Conservation (phyloP, 2,113 vertebrate genomes). For the Haemorhous mexicanus region DNA sequence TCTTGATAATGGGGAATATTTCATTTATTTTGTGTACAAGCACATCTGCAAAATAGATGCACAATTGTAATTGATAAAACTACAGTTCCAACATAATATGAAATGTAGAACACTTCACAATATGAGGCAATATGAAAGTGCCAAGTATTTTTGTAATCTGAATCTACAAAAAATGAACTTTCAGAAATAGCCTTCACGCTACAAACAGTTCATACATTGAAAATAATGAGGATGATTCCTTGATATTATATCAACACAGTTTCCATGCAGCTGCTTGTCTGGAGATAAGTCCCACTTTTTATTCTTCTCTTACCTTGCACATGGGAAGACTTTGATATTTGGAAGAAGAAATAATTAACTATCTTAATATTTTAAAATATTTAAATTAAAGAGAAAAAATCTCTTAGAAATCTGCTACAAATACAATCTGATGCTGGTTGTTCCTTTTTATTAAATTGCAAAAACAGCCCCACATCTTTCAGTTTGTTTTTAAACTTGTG, state of each 20-base stretch:
- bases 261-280: not conserved
- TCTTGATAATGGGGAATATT: conserved; percentile 63
- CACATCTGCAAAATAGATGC: conserved; percentile 18
- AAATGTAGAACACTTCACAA: not conserved
- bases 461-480: rapidly evolving
- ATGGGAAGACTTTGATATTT: not conserved
- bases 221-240: not conserved
- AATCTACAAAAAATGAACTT: conserved; percentile 31
- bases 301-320: not conserved
- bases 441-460: not conserved
- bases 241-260: not conserved
- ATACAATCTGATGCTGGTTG: not conserved
- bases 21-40: conserved; percentile 62
- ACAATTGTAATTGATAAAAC: not conserved
- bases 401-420: not conserved
- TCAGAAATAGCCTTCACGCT: not conserved
- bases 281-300: not conserved
- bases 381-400: not conserved
- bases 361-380: not conserved
- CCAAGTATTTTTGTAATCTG: not conserved
- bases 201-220: not conserved
- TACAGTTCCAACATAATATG: not conserved
- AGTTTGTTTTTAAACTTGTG: not conserved
- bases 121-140: not conserved
- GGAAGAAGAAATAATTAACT: not conserved